Conservation (phyloP, 2,888 invertebrate genomes). For the Spodoptera picta region DNA sequence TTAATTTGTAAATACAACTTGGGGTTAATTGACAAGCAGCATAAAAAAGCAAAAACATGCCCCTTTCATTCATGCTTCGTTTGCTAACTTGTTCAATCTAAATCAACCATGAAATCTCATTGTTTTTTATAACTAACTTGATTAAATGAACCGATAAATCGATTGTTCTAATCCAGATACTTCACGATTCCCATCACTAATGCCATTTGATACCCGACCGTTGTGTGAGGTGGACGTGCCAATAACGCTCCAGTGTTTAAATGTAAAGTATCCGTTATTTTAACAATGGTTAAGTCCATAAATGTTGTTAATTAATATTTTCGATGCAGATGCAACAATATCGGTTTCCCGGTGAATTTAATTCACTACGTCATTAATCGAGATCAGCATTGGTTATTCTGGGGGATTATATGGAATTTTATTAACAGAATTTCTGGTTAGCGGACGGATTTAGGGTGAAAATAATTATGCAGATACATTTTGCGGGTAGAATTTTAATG, state of each 20-base stretch:
- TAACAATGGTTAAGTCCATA: conserved; percentile 58
- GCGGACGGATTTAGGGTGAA: conserved; percentile 53
- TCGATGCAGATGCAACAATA: conserved; percentile 76
- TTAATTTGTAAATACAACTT: conserved; percentile 39
- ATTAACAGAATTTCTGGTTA: conserved; percentile 73
- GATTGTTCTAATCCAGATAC: conserved; percentile 22
- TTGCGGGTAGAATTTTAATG: conserved; percentile 35
- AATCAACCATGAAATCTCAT: background rate
- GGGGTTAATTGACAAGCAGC: conserved; percentile 35
- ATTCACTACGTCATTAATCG: conserved; percentile 85
- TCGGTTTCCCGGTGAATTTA: conserved; percentile 80
- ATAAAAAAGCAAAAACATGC: conserved; percentile 11
- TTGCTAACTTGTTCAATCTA: conserved; percentile 6
- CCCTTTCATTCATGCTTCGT: conserved; percentile 25
- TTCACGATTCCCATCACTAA: conserved; percentile 29
- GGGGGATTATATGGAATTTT: conserved; percentile 81
- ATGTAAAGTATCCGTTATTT: conserved; percentile 66
- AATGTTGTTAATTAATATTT: conserved; percentile 59
- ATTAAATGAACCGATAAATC: too few species aligned
- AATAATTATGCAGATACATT: conserved; percentile 56
- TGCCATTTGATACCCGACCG: conserved; percentile 80
- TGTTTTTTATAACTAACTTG: background rate
- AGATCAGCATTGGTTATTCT: conserved; percentile 74
- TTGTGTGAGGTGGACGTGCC: conserved; percentile 65
- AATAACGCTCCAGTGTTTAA: conserved; percentile 39